Evolutionary conservation across 1,140 invertebrate species (phyloP).

Genomic region (Drosophila kepulauana): DNA sequence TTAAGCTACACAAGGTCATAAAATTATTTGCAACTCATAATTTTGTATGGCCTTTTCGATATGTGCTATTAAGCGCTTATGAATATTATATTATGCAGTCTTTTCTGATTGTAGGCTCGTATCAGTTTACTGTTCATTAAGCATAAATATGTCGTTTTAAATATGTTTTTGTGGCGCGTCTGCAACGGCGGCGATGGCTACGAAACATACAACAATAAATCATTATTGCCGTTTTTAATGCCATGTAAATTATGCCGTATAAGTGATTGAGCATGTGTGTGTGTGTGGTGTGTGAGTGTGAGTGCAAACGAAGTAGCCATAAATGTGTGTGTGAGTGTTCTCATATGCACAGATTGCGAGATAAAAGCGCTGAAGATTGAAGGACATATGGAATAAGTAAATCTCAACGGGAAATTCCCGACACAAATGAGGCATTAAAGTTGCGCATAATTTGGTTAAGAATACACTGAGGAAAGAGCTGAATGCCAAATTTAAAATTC

Average conservation of each 20-base stretch:
- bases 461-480: neutral
- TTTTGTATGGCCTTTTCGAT: neutral
- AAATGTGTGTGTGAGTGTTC: constrained; percentile 38
- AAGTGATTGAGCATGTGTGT: constrained; percentile 30
- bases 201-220: constrained; percentile 65
- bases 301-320: constrained; percentile 61
- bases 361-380: constrained; percentile 22
- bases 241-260: constrained; percentile 72
- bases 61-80: constrained; percentile 42
- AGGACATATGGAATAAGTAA: constrained; percentile 23
- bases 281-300: constrained; percentile 23
- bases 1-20: constrained; percentile 2
- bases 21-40: constrained; percentile 16
- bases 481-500: neutral
- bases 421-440: constrained; percentile 48
- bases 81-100: constrained; percentile 27
- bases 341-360: constrained; percentile 6
- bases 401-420: constrained; percentile 28
- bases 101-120: constrained; percentile 19
- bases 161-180: constrained; percentile 68
- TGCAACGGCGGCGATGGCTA: constrained; percentile 7
- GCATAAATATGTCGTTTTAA: constrained; percentile 69
- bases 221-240: constrained; percentile 75
- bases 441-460: constrained; percentile 39
- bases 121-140: constrained; percentile 67